Conservation (phyloP, 2,888 invertebrate species). For the Hyalella azteca region DNA sequence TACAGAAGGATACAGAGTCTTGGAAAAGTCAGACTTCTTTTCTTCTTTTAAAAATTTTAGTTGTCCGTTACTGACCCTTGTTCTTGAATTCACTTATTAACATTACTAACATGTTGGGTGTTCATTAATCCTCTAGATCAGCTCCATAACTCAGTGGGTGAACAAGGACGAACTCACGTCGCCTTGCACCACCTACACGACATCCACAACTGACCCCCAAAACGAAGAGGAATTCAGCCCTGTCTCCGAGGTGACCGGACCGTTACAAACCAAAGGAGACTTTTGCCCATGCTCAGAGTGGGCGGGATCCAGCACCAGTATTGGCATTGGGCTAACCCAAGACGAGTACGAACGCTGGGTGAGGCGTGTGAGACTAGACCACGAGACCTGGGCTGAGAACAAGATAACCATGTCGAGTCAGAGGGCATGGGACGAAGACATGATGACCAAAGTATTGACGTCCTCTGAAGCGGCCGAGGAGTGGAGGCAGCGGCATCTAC, state of each 20-base stretch:
- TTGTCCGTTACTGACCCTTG: too few relatives aligned
- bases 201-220: background rate
- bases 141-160: constrained; percentile 31
- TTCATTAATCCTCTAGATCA: background rate
- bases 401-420: too few relatives aligned
- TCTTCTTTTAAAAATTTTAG: too few relatives aligned
- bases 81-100: too few relatives aligned
- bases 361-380: background rate
- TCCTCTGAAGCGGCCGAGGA: background rate
- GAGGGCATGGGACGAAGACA: background rate
- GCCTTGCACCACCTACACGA: constrained; percentile 21
- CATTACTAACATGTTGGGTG: too few relatives aligned
- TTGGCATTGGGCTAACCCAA: constrained; percentile 4
- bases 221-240: background rate
- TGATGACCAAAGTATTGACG: background rate
- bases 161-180: constrained; percentile 25
- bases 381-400: background rate
- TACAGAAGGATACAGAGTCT: too few relatives aligned
- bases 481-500: constrained; percentile 12
- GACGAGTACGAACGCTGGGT: constrained; percentile 35
- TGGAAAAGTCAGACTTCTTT: too few relatives aligned
- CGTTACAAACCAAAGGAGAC: too few relatives aligned
- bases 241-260: background rate
- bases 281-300: background rate
- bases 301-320: background rate